phyloP scores from a whole-genome alignment of 2,888 invertebrate genomes.

The Pollenia amentaria region DNA sequence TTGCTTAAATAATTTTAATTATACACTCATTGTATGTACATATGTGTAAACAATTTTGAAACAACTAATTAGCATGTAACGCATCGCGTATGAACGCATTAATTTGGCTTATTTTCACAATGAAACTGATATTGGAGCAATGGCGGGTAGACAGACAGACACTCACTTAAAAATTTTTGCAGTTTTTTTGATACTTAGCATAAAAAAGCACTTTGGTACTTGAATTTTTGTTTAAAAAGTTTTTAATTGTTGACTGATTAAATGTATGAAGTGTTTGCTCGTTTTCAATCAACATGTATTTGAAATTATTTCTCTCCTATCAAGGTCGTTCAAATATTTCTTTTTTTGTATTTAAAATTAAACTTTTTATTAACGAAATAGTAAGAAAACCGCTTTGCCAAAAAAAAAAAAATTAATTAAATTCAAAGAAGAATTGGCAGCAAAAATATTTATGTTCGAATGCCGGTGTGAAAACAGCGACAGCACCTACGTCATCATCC shows the following conservation, averaged over 20 bases:
- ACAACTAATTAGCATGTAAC: conserved; percentile 43
- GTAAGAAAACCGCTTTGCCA: conserved; percentile 1
- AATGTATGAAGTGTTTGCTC: not conserved
- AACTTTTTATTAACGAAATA: conserved; percentile 32
- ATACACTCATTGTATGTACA: not conserved
- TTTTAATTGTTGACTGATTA: no score
- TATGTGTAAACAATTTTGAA: not conserved
- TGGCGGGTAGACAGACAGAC: not conserved
- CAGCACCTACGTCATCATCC: not conserved
- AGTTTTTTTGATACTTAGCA: not conserved
- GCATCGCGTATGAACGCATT: conserved; percentile 8
- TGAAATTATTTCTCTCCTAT: conserved; percentile 13
- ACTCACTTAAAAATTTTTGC: not conserved
- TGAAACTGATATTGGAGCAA: conserved; percentile 3
- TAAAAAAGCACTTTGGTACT: not conserved
- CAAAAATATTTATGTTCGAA: conserved; percentile 13
- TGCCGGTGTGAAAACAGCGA: not conserved
- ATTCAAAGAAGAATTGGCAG: not conserved
- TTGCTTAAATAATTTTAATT: not conserved
- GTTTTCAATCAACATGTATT: not conserved
- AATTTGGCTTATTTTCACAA: conserved; percentile 12
- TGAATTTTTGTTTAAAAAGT: no score
- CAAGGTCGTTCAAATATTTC: conserved; percentile 48
- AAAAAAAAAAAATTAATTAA: not conserved
- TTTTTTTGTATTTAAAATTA: conserved; percentile 17